phyloP scores from a whole-genome alignment of 1,140 invertebrate genomes.

The Hyles euphorbiae region DNA sequence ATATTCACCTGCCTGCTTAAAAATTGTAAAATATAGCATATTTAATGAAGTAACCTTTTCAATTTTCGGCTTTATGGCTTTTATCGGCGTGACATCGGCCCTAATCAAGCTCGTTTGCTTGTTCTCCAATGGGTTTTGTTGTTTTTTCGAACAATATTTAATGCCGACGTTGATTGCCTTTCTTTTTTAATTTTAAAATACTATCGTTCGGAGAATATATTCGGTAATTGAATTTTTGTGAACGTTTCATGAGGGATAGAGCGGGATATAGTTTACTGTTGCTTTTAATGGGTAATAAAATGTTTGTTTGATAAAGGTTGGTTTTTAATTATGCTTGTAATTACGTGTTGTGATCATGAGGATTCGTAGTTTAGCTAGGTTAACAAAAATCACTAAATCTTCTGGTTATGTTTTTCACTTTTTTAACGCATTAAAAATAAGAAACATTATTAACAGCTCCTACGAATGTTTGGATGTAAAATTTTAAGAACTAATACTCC shows the following conservation, averaged over 20 bases:
- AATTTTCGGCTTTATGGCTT: constrained; percentile 66
- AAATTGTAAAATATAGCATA: constrained; percentile 72
- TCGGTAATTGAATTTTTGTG: constrained; percentile 36
- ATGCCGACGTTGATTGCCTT: constrained; percentile 44
- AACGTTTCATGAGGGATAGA: constrained; percentile 23
- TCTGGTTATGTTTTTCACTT: no score
- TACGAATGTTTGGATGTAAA: no score
- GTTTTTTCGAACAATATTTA: constrained; percentile 42
- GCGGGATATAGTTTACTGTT: background rate
- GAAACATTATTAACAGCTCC: no score
- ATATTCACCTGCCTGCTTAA: constrained; percentile 68
- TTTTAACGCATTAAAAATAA: no score
- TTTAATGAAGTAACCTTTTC: constrained; percentile 64
- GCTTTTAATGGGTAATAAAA: no score
- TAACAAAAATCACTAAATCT: no score
- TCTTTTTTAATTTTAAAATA: constrained; percentile 45
- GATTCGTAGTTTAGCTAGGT: no score
- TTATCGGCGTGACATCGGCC: constrained; percentile 72
- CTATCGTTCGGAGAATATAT: constrained; percentile 25
- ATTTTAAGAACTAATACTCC: no score
- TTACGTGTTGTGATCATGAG: no score
- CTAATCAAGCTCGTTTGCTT: constrained; percentile 54
- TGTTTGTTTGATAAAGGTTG: constrained; percentile 4
- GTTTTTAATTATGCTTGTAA: no score
- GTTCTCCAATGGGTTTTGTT: constrained; percentile 33